Percentiles rank a stretch among this genome's conserved stretches.
These are phyloP conservation scores for Phataginus tetradactyla DNA, from an alignment of 2,797 vertebrate species.

Conservation along the genomic window DNA sequence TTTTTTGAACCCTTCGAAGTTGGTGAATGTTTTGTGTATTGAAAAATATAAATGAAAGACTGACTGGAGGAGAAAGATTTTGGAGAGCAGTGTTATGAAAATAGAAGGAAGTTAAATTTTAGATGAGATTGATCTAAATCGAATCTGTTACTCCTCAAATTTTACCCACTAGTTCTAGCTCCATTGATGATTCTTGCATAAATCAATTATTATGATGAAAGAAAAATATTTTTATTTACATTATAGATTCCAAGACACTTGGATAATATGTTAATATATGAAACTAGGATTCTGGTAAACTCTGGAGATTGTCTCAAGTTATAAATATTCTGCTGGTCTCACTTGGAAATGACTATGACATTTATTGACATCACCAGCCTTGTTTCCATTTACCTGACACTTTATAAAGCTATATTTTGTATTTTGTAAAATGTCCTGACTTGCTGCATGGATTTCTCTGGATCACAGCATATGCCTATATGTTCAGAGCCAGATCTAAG, in stretches of 20 bases:
- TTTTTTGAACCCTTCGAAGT: slow-evolving; percentile 26
- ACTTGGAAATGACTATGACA: slow-evolving; percentile 6
- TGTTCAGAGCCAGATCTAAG: not conserved
- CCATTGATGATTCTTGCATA: slow-evolving; percentile 12
- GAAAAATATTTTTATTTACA: slow-evolving; percentile 17
- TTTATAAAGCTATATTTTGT: not conserved
- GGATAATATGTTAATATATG: slow-evolving; percentile 3
- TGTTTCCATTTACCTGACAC: slow-evolving; percentile 27
- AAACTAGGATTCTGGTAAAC: slow-evolving; percentile 6
- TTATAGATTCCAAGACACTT: not conserved
- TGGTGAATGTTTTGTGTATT: not conserved
- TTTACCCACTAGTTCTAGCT: slow-evolving; percentile 11
- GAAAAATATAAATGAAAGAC: not conserved
- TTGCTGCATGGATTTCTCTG: not conserved
- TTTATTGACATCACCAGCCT: not conserved
- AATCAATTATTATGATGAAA: not conserved
- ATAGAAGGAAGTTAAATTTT: slow-evolving; percentile 36
- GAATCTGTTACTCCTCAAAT: slow-evolving; percentile 9
- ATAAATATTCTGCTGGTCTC: not conserved
- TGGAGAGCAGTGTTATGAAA: not conserved
- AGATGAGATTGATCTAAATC: slow-evolving; percentile 15
- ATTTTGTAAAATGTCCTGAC: not conserved
- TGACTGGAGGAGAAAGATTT: not conserved
- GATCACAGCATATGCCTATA: not conserved
- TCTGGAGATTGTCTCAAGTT: not conserved